These are phyloP conservation scores for Stenopsyche tienmushanensis DNA, from an alignment of 1,140 invertebrate genomes.

Conservation along the genomic window DNA sequence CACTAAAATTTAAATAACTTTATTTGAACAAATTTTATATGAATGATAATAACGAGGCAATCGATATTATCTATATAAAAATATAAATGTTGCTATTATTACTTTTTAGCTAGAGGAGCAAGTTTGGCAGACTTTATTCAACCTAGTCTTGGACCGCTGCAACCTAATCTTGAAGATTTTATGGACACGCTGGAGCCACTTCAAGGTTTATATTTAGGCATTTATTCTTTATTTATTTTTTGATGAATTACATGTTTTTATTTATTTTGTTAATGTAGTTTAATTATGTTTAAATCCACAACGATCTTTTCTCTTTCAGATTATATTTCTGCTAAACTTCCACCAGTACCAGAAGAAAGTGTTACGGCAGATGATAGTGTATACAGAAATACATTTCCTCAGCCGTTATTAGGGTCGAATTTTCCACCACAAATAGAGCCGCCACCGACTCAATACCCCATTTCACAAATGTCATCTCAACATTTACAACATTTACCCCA, in stretches of 20 bases:
- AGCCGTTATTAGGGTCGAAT: conserved; percentile 30
- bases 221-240: neutral
- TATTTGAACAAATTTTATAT: neutral
- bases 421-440: conserved; percentile 30
- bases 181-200: conserved; percentile 87
- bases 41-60: too few species aligned
- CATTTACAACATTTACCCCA: conserved; percentile 48
- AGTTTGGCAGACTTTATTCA: conserved; percentile 92
- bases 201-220: conserved; percentile 61
- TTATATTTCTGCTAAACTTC: conserved; percentile 52
- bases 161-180: conserved; percentile 96
- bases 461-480: conserved; percentile 40
- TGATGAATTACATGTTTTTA: neutral
- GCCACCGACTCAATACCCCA: conserved; percentile 41
- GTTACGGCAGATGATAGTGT: conserved; percentile 35
- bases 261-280: neutral
- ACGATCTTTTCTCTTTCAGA: neutral
- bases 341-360: conserved; percentile 66
- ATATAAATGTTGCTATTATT: too few species aligned
- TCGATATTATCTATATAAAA: too few species aligned
- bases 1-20: too few species aligned
- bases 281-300: neutral
- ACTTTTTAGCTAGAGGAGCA: conserved; percentile 60
- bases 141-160: conserved; percentile 92
- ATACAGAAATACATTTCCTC: conserved; percentile 33